These are phyloP conservation scores for Leptinotarsa lineolata DNA, from an alignment of 1,140 invertebrate species.

Conservation along the genomic window DNA sequence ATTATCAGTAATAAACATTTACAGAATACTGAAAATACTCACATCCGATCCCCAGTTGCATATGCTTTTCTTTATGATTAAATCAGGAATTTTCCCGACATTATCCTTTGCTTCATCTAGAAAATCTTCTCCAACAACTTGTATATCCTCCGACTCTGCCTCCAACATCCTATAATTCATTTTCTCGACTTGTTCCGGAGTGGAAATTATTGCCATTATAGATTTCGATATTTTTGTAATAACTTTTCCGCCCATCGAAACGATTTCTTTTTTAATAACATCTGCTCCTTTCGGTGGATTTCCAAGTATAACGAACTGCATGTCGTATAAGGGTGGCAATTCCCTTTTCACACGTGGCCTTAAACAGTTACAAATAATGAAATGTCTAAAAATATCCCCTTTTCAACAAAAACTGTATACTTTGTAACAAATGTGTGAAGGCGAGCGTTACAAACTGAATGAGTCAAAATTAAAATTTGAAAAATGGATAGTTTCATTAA, in stretches of 20 bases:
- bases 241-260: slow-evolving; percentile 76
- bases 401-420: too few relatives aligned
- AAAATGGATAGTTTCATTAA: too few relatives aligned
- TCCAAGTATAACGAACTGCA: slow-evolving; percentile 79
- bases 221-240: slow-evolving; percentile 67
- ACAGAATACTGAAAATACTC: slow-evolving; percentile 46
- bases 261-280: slow-evolving; percentile 70
- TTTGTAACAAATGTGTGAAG: too few relatives aligned
- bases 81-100: slow-evolving; percentile 62
- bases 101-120: slow-evolving; percentile 70
- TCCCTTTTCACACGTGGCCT: slow-evolving; percentile 65
- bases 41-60: slow-evolving; percentile 84
- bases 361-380: neutral
- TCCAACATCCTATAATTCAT: slow-evolving; percentile 67
- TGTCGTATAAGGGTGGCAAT: slow-evolving; percentile 72
- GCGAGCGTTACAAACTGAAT: too few relatives aligned
- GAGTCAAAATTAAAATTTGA: too few relatives aligned
- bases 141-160: slow-evolving; percentile 72
- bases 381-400: too few relatives aligned
- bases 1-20: too few relatives aligned
- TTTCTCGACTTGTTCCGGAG: slow-evolving; percentile 70
- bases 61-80: slow-evolving; percentile 75
- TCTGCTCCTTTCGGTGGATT: slow-evolving; percentile 65
- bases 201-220: slow-evolving; percentile 78
- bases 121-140: slow-evolving; percentile 81